A percentile compares a stretch with the other conserved stretches of the same genome.
Conservation (phyloP, 2,113 vertebrate genomes). For the Chaetodon auriga region DNA sequence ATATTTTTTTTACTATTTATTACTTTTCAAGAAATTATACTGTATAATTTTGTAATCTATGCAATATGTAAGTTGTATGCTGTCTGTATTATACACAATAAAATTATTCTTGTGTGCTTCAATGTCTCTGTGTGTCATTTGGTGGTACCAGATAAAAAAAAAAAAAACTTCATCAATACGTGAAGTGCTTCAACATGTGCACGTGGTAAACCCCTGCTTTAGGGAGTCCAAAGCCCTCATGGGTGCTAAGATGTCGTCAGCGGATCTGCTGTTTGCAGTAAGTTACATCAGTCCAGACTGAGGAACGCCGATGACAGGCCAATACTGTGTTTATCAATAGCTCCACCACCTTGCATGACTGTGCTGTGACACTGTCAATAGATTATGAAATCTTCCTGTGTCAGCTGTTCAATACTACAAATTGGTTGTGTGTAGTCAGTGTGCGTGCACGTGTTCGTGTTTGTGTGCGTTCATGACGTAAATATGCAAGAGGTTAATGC, state of each 20-base stretch:
- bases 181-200: background rate
- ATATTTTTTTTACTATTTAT: background rate
- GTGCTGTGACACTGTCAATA: slow-evolving; percentile 75
- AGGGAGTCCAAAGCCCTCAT: slow-evolving; percentile 7
- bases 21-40: background rate
- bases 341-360: slow-evolving; percentile 68
- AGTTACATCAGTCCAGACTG: slow-evolving; percentile 58
- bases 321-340: slow-evolving; percentile 72
- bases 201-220: background rate
- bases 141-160: background rate
- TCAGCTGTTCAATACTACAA: slow-evolving; percentile 83
- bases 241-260: slow-evolving; percentile 74
- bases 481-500: slow-evolving; percentile 79
- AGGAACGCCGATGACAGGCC: slow-evolving; percentile 59
- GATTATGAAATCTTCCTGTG: slow-evolving; percentile 78
- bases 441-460: background rate
- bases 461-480: slow-evolving; percentile 46
- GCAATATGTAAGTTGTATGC: background rate
- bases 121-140: slow-evolving; percentile 33
- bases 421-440: slow-evolving; percentile 70
- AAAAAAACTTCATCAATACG: background rate
- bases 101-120: background rate
- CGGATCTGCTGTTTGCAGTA: slow-evolving; percentile 36
- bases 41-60: background rate
- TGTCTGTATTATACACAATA: slow-evolving; percentile 31